A percentile compares a stretch with the other conserved stretches of the same genome.
These are phyloP conservation scores for Mylabris sibirica DNA, from an alignment of 2,888 invertebrate species.

Conservation along the genomic window DNA sequence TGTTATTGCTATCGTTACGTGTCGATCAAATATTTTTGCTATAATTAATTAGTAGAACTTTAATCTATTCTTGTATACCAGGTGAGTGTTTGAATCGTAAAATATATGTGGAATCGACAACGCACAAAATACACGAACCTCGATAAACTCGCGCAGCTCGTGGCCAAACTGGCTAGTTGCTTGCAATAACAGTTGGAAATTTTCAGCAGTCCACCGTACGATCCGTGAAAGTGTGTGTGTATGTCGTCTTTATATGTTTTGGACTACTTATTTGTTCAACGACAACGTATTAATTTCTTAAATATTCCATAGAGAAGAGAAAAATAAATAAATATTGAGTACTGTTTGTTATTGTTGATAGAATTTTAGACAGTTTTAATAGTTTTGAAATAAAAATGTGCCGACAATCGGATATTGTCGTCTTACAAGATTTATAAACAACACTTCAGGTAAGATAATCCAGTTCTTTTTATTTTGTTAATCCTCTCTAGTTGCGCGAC, in stretches of 20 bases:
- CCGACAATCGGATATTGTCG: not conserved
- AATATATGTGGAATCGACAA: too few relatives aligned
- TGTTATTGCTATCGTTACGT: too few relatives aligned
- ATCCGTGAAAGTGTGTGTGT: conserved; percentile 2
- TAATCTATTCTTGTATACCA: too few relatives aligned
- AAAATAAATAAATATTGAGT: not conserved
- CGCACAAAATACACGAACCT: not conserved
- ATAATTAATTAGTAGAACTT: too few relatives aligned
- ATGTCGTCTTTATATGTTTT: not conserved
- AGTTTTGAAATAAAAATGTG: not conserved
- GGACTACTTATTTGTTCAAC: not conserved
- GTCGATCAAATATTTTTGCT: too few relatives aligned
- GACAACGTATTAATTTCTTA: not conserved
- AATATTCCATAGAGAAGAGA: not conserved
- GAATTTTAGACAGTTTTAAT: not conserved
- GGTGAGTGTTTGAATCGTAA: too few relatives aligned
- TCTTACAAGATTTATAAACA: not conserved
- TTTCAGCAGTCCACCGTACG: conserved; percentile 18
- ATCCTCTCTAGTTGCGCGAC: not conserved
- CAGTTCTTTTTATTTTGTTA: not conserved
- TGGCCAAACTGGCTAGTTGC: conserved; percentile 22
- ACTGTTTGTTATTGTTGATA: not conserved
- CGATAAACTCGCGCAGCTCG: conserved; percentile 29
- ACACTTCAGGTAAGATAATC: not conserved
- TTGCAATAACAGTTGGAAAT: conserved; percentile 18